Base-by-base conservation (phyloP, 2,888 invertebrate species). In the Eurois occulta region DNA sequence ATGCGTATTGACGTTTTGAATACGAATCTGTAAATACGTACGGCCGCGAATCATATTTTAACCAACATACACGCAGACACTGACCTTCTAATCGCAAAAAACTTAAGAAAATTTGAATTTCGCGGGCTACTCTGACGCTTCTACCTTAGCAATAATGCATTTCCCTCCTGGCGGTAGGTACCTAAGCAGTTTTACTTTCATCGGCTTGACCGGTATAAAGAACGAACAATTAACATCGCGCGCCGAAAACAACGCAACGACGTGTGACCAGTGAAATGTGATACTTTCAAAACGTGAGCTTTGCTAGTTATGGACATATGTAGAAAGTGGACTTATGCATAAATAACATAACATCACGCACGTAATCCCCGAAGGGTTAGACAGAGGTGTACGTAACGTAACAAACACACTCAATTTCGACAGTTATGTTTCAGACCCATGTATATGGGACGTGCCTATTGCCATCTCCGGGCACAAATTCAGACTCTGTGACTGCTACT, bases 241-340 rank as follows among this genome's bases (percentile, higher is more conserved):
- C 86, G 74, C 67, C 90, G 83, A 90, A 91, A 90, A 90, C 89
- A 80, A 86, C 75, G 84, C 90, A 93, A 71, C 94, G 90, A 90
- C 91, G 90, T 93, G 91, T 93, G 91, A 93, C 93, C 85, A 78
- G 93, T 90, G 92, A 93, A 93, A 93, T 90, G 88, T 91, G 87
- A 92, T 86, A 90, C 94, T 94, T 95, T 95, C 95, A 92, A 93
- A 93, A 90, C 92, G 92, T 91, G 91, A 92, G 89, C 91, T 91
- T 92, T 88, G 52, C 48, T 62, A 35, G 32, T 64, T 78, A 60
- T 71, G 73, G 48, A 35, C 65, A 77, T 65, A 69, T 67, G 78
- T 84, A 85, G 82, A 86, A 85, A 84, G 83, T 85, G 28, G 62
- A 66, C 48, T 69, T 77, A 52, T 70, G 69, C 41, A n/a, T 65